phyloP scores from a whole-genome alignment of 1,140 invertebrate species.

The Nomia melanderi region DNA sequence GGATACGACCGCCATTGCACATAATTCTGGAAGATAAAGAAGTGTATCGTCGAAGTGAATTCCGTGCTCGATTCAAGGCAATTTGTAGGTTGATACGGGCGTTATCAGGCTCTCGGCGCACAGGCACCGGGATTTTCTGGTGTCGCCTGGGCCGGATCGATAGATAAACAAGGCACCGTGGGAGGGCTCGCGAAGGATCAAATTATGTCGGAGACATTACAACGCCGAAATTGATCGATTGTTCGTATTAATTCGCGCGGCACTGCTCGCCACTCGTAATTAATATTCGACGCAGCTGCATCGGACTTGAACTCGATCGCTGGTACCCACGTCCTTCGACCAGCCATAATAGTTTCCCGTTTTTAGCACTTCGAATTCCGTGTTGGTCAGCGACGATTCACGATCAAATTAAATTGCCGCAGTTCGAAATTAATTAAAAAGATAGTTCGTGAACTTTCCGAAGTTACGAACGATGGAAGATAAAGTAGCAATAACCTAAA shows the following conservation, averaged over 20 bases:
- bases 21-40: background rate
- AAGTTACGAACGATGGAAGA: no score
- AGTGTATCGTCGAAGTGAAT: background rate
- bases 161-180: background rate
- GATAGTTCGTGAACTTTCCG: no score
- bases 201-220: conserved; percentile 1
- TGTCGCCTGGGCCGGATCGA: background rate
- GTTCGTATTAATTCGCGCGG: conserved; percentile 5
- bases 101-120: background rate
- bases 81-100: background rate
- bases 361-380: no score
- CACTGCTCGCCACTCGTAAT: background rate
- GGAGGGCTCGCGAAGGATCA: background rate
- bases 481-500: no score
- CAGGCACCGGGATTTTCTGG: background rate
- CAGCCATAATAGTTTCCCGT: background rate
- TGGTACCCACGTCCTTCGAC: background rate
- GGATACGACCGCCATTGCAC: no score
- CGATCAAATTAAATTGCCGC: no score
- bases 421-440: no score
- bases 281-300: conserved; percentile 2
- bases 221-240: conserved; percentile 20
- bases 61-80: background rate
- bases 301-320: background rate
- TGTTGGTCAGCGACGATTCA: no score